Percentiles rank a stretch among this genome's conserved stretches.
phyloP scores from a whole-genome alignment of 2,113 vertebrate species.

The Andinoacara biseriatus region DNA sequence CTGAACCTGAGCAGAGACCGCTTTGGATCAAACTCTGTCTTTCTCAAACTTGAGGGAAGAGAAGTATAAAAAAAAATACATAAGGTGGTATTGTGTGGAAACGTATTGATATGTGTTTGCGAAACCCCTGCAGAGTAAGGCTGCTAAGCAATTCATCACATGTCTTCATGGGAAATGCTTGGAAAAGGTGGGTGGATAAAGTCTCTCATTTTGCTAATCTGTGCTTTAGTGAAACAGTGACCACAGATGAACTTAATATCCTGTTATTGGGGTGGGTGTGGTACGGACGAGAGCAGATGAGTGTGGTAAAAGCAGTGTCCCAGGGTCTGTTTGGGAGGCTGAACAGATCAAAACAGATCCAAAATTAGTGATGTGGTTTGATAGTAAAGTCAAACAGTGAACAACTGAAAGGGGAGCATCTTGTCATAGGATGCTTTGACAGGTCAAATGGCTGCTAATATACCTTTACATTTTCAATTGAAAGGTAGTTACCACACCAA shows the following conservation, averaged over 20 bases:
- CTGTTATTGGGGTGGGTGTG: background rate
- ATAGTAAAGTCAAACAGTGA: constrained; percentile 14
- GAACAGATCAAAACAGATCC: constrained; percentile 58
- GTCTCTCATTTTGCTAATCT: constrained; percentile 43
- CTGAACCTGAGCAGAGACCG: constrained; percentile 48
- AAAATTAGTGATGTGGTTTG: constrained; percentile 38
- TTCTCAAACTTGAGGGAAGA: constrained; percentile 38
- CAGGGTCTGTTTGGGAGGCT: constrained; percentile 48
- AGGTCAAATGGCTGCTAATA: background rate
- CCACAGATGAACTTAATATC: constrained; percentile 43
- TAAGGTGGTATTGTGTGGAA: constrained; percentile 33
- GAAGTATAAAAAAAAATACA: constrained; percentile 43
- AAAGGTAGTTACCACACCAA: background rate
- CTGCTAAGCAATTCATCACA: constrained; percentile 43
- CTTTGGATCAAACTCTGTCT: constrained; percentile 41
- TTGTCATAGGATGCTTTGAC: background rate
- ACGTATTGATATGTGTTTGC: constrained; percentile 33
- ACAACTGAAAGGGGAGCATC: background rate
- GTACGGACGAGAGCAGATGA: constrained; percentile 12
- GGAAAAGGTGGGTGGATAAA: constrained; percentile 49
- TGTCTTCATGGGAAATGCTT: constrained; percentile 49
- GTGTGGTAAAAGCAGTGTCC: constrained; percentile 36
- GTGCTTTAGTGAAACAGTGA: constrained; percentile 20
- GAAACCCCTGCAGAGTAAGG: constrained; percentile 28
- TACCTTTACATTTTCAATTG: background rate